phyloP scores from a whole-genome alignment of 2,888 invertebrate species.

The Pristionchus maxplancki region DNA sequence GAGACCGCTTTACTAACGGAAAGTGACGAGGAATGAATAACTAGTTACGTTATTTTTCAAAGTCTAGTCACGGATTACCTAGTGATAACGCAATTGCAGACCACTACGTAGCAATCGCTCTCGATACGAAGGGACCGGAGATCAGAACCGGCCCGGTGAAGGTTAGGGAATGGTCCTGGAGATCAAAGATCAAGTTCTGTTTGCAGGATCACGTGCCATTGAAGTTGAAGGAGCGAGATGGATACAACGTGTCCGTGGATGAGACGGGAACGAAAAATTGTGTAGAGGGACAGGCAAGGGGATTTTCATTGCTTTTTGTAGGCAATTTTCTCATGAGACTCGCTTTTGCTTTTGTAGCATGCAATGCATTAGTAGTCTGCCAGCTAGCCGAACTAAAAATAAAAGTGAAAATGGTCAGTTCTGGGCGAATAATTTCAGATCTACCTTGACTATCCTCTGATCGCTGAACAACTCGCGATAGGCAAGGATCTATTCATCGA shows the following conservation, averaged over 20 bases:
- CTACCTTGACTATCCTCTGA: constrained; percentile 40
- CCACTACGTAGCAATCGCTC: constrained; percentile 76
- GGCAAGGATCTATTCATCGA: constrained; percentile 51
- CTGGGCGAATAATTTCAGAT: not conserved
- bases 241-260: constrained; percentile 32
- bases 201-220: not conserved
- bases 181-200: not conserved
- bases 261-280: constrained; percentile 19
- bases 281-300: not conserved
- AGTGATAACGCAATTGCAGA: constrained; percentile 18
- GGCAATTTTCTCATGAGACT: not conserved
- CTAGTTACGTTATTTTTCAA: too few relatives aligned
- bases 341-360: too few relatives aligned
- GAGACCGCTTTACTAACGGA: too few relatives aligned
- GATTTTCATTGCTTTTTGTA: not conserved
- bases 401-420: not conserved
- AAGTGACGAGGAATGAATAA: too few relatives aligned
- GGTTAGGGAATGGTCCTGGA: not conserved
- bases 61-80: too few relatives aligned
- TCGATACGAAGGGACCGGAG: constrained; percentile 53
- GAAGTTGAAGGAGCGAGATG: not conserved
- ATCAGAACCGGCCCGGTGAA: constrained; percentile 50
- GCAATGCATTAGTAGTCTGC: too few relatives aligned
- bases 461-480: constrained; percentile 28
- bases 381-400: too few relatives aligned